These are phyloP conservation scores for Brachionus asplanchnoidis DNA, from an alignment of 1,140 invertebrate genomes.

Conservation along the genomic window DNA sequence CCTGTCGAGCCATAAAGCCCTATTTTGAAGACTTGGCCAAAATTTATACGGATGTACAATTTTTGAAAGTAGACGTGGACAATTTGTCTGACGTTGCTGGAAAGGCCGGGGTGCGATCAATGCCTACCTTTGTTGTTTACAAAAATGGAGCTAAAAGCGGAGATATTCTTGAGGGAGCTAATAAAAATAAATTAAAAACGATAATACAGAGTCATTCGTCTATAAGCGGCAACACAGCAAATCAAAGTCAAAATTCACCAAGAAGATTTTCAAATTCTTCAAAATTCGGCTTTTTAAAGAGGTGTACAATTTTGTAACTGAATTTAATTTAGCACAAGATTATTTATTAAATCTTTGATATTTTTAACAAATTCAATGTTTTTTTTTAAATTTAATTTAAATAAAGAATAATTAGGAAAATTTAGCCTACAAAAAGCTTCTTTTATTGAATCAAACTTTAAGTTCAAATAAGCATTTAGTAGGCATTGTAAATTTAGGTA, in stretches of 20 bases:
- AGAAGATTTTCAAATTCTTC: not conserved
- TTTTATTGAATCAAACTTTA: too few species aligned
- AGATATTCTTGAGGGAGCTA: not conserved
- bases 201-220: not conserved
- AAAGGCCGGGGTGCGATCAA: not conserved
- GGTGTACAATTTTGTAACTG: not conserved
- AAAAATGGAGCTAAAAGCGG: not conserved
- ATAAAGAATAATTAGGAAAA: not conserved
- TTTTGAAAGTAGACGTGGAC: constrained; percentile 39
- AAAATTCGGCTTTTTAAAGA: not conserved
- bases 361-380: not conserved
- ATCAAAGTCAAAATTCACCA: not conserved
- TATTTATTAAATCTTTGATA: too few species aligned
- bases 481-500: too few species aligned
- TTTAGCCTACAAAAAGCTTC: too few species aligned
- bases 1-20: constrained; percentile 24
- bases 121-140: constrained; percentile 20
- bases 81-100: not conserved
- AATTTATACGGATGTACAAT: constrained; percentile 33
- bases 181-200: not conserved
- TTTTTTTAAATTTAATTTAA: not conserved
- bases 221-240: not conserved
- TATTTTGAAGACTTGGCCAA: constrained; percentile 39
- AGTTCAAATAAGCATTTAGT: too few species aligned
- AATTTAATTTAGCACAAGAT: not conserved